Conservation (phyloP, 2,888 invertebrate genomes). For the Hemithea aestivaria region DNA sequence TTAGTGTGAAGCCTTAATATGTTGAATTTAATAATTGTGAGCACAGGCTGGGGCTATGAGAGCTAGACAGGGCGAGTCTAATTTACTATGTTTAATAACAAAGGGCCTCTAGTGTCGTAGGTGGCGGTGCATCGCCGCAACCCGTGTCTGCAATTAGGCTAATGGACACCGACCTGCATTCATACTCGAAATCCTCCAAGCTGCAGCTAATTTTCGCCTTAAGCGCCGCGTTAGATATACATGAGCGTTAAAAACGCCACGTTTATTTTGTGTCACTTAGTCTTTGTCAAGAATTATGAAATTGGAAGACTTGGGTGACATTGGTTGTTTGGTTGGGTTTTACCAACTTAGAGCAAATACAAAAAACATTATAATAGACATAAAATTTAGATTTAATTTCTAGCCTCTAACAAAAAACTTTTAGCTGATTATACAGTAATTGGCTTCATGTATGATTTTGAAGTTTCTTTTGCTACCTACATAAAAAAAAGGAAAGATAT, state of each 20-base stretch:
- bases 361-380: too few relatives aligned
- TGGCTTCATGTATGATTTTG: too few relatives aligned
- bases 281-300: too few relatives aligned
- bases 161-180: conserved; percentile 78
- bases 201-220: conserved; percentile 74
- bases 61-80: conserved; percentile 30
- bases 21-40: conserved; percentile 4
- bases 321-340: too few relatives aligned
- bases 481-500: too few relatives aligned
- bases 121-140: conserved; percentile 47
- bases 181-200: conserved; percentile 74
- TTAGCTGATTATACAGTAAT: too few relatives aligned
- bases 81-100: conserved; percentile 47
- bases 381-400: too few relatives aligned
- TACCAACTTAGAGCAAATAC: too few relatives aligned
- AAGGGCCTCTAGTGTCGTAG: conserved; percentile 44
- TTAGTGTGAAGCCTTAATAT: too few relatives aligned
- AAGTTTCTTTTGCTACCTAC: too few relatives aligned
- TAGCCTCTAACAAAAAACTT: too few relatives aligned
- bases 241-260: conserved; percentile 37
- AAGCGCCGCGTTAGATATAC: conserved; percentile 46
- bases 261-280: conserved; percentile 2
- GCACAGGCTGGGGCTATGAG: conserved; percentile 16
- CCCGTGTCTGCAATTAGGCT: conserved; percentile 73
- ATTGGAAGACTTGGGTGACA: too few relatives aligned